A percentile compares a stretch with the other conserved stretches of the same genome.
Evolutionary conservation across 2,113 vertebrate genomes (phyloP).

Genomic region (Zosterops borbonicus): DNA sequence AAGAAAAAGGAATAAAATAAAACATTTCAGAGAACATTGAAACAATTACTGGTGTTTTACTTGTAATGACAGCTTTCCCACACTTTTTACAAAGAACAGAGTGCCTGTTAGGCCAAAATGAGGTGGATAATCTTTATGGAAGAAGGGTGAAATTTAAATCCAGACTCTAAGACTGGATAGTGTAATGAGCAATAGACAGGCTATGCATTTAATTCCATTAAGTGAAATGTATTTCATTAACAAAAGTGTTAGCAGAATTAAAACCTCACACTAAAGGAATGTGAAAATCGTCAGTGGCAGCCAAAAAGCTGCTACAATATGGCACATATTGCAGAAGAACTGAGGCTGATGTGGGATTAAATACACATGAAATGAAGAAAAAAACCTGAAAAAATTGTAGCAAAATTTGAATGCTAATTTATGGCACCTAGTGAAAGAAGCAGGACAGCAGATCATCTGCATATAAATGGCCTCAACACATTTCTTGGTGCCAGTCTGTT

Average conservation of each 20-base stretch:
- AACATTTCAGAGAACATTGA: slow-evolving; percentile 7
- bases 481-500: slow-evolving; percentile 36
- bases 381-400: slow-evolving; percentile 36
- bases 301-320: slow-evolving; percentile 46
- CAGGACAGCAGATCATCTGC: slow-evolving; percentile 63
- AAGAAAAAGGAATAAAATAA: slow-evolving; percentile 5
- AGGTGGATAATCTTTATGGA: not conserved
- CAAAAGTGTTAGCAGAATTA: slow-evolving; percentile 30
- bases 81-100: slow-evolving; percentile 23
- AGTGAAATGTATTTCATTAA: slow-evolving; percentile 57
- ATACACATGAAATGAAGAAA: slow-evolving; percentile 45
- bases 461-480: slow-evolving; percentile 62
- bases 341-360: slow-evolving; percentile 54
- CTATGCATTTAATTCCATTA: slow-evolving; percentile 41
- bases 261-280: slow-evolving; percentile 43
- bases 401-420: slow-evolving; percentile 69
- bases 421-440: slow-evolving; percentile 60
- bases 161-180: slow-evolving; percentile 7
- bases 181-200: slow-evolving; percentile 4
- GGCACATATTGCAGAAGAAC: slow-evolving; percentile 39
- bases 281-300: slow-evolving; percentile 34
- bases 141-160: slow-evolving; percentile 37
- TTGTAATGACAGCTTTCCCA: slow-evolving; percentile 50
- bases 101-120: slow-evolving; percentile 35
- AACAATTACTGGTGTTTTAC: slow-evolving; percentile 21